phyloP scores from a whole-genome alignment of 2,888 invertebrate genomes.

The Prosapia bicincta region DNA sequence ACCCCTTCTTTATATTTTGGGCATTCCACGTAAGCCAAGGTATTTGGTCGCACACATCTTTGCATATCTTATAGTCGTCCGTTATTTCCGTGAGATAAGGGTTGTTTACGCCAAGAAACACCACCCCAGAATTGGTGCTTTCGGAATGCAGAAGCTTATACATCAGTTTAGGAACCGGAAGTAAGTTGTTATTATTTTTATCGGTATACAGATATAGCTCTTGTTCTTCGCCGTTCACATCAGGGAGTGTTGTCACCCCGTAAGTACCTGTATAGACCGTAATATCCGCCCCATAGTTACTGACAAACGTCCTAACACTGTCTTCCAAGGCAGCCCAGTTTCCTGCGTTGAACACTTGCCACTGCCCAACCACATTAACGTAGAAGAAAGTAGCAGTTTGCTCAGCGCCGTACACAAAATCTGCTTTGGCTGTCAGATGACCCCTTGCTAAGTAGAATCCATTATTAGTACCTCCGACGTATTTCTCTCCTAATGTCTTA shows the following conservation, averaged over 20 bases:
- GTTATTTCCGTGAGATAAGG: not conserved
- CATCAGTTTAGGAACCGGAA: conserved; percentile 7
- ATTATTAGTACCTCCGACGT: conserved; percentile 36
- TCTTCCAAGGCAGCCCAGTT: conserved; percentile 53
- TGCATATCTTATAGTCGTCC: conserved; percentile 7
- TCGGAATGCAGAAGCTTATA: not conserved
- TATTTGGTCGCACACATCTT: conserved; percentile 12
- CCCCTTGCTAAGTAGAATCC: conserved; percentile 47
- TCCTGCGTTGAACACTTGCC: conserved; percentile 51
- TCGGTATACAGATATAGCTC: conserved; percentile 5
- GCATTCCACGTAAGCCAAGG: conserved; percentile 11
- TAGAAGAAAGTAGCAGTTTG: conserved; percentile 53
- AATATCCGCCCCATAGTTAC: conserved; percentile 9
- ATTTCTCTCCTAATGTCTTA: not conserved
- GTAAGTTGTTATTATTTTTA: conserved; percentile 3
- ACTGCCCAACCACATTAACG: conserved; percentile 52
- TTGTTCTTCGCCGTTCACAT: not conserved
- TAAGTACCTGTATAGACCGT: not conserved
- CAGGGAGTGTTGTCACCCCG: not conserved
- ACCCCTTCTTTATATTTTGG: conserved; percentile 6
- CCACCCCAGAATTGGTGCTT: not conserved
- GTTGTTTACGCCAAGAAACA: conserved; percentile 8
- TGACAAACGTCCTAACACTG: conserved; percentile 46
- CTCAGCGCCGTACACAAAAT: conserved; percentile 50
- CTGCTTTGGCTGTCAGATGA: conserved; percentile 53